Percentiles rank a stretch among this genome's conserved stretches.
These are phyloP conservation scores for Electrona antarctica DNA, from an alignment of 2,113 vertebrate species.

Conservation along the genomic window DNA sequence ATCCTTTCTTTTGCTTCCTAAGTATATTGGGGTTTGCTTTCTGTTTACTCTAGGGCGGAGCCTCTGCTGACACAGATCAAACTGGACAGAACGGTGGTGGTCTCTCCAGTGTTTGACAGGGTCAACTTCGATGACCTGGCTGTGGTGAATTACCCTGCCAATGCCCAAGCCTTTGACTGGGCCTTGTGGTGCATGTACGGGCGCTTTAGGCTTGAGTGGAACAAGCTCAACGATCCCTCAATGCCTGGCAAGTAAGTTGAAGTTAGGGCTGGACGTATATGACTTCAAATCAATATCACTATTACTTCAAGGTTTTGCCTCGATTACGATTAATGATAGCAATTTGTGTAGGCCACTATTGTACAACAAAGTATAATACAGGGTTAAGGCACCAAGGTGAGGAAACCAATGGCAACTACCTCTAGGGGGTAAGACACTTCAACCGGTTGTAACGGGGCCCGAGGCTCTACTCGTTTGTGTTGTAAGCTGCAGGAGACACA, in stretches of 20 bases:
- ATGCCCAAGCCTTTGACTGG: slow-evolving; percentile 75
- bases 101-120: slow-evolving; percentile 74
- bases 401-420: too few relatives aligned
- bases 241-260: slow-evolving; percentile 74
- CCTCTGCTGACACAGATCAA: slow-evolving; percentile 75
- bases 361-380: slow-evolving; percentile 5
- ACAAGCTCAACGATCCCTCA: slow-evolving; percentile 59
- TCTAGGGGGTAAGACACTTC: too few relatives aligned
- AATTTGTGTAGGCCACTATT: too few relatives aligned
- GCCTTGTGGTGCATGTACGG: slow-evolving; percentile 78
- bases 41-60: slow-evolving; percentile 65
- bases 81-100: slow-evolving; percentile 66
- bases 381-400: too few relatives aligned
- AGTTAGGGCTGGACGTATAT: background rate
- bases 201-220: slow-evolving; percentile 65
- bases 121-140: slow-evolving; percentile 66
- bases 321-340: too few relatives aligned
- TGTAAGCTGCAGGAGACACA: too few relatives aligned
- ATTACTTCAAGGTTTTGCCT: background rate
- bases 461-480: too few relatives aligned
- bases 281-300: background rate
- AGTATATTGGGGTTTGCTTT: background rate
- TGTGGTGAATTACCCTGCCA: slow-evolving; percentile 16
- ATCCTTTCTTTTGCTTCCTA: too few relatives aligned
- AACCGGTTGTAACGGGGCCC: too few relatives aligned